Evolutionary conservation across 2,888 invertebrate genomes (phyloP).

Genomic region (Acanthosepion lycidas): DNA sequence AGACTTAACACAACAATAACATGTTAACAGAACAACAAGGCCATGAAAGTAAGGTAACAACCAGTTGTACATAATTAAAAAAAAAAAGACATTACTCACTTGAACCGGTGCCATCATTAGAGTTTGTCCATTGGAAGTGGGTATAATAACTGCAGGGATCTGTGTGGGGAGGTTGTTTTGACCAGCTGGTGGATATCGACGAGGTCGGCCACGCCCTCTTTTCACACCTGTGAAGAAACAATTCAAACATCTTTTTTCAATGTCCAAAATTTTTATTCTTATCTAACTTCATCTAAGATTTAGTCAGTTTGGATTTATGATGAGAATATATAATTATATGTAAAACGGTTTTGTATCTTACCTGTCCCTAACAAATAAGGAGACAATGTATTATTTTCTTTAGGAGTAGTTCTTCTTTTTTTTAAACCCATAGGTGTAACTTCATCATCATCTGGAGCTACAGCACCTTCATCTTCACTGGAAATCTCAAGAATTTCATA

Average conservation of each 20-base stretch:
- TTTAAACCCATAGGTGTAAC: slow-evolving; percentile 51
- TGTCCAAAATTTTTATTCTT: background rate
- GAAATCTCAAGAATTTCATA: slow-evolving; percentile 72
- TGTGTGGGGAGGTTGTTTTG: slow-evolving; percentile 60
- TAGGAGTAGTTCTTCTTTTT: slow-evolving; percentile 37
- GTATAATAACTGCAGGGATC: slow-evolving; percentile 73
- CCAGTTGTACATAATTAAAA: too few species aligned
- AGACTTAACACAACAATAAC: too few species aligned
- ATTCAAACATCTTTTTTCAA: background rate
- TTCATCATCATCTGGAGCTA: slow-evolving; percentile 64
- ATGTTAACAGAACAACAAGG: too few species aligned
- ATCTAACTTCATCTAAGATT: too few species aligned
- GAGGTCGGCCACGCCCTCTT: slow-evolving; percentile 72
- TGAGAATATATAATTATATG: background rate
- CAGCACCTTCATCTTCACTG: slow-evolving; percentile 64
- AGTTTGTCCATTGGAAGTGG: slow-evolving; percentile 71
- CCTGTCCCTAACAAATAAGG: slow-evolving; percentile 46
- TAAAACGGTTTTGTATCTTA: background rate
- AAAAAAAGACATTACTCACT: slow-evolving; percentile 55
- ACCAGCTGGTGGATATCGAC: slow-evolving; percentile 68
- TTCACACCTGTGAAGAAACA: slow-evolving; percentile 61
- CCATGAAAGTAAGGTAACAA: too few species aligned
- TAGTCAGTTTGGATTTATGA: background rate
- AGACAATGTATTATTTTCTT: slow-evolving; percentile 48
- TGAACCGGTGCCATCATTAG: slow-evolving; percentile 73